Evolutionary conservation across 2,888 invertebrate species (phyloP), one percentile per base, ranked within the genome.

Genomic region (Rhorus exstirpatorius): DNA sequence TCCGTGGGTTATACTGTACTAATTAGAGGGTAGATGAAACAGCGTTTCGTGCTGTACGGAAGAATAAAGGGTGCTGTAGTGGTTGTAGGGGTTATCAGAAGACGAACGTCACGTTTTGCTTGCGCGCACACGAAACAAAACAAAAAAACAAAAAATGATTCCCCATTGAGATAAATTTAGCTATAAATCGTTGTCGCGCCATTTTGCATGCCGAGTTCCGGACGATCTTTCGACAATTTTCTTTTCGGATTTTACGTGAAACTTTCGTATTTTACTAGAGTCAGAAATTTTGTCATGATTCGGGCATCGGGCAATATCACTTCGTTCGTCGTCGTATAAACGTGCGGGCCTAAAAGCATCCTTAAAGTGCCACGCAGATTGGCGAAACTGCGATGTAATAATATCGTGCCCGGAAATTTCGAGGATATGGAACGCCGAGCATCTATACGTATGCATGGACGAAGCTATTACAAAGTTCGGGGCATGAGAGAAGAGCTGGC

Each of bases 11-110:
- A 44, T 68, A 38, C 19, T 44, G 61, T 55, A 65, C 81, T 81
- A 81, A 81, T 81, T 81, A 81, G 68, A 68, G 72, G 68, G 49
- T 72, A 70, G 55, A 38, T 70, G 68, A 70, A 76, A 46, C 61
- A 70, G 53, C 55, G 81, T 55, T 78, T 74, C 74, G 81, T 78
- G 67, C 35, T 55, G 41, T n/a, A n/a, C 14, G 68, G 31, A 19
- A 46, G 44, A 78, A 78, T 68, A 38, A 55, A 44, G 46, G 67
- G 67, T n/a, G n/a, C n/a, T n/a, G 21, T 51, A 14, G 17, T 38
- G 46, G 19, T 38, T 31, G 44, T 35, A 35, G 49, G 61, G 46
- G 67, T 67, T 51, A 58, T 67, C 41, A 21, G 35, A 24, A n/a
- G n/a, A 21, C 46, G 10, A 41, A 41, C 31, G 55, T 68, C 70